Evolutionary conservation across 2,113 vertebrate genomes (phyloP), one percentile per base, ranked within the genome.

Genomic region (Myiozetetes cayanensis): DNA sequence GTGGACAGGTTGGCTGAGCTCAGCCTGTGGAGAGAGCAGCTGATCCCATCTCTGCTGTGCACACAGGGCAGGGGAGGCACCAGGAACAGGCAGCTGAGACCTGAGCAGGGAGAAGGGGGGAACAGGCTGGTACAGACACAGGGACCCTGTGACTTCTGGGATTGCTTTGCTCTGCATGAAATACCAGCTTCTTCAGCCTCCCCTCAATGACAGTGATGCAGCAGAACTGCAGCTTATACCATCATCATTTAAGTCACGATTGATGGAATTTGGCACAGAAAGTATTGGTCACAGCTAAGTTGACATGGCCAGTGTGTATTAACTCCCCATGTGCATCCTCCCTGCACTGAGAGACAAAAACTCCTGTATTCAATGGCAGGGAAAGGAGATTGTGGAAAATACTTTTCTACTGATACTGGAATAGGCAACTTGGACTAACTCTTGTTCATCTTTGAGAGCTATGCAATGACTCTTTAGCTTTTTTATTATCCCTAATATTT

Each of bases 51-150:
- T 30, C 46, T 30, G 1, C 56, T 27, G 37, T 22, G 28, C 33
- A 19, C 11, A 3, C 3, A n/a, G 68, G 14, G 0, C 0, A 85
- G 28, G 12, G 9, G 22, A 33, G 22, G n/a, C 4, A 55, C 8
- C 24, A 49, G 28, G 31, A 20, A 35, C 56, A 46, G 22, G 50
- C 44, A 82, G 10, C 12, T 5, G 19, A 20, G 28, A 9, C 28
- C 15, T 2, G 44, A 73, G 41, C 18, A 41, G 66, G 50, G 25
- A n/a, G 39, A 30, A 52, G 6, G 0, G 3, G 43, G 47, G 27
- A 12, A 10, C 3, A 28, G 44, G 33, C 21, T 82, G 43, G 2
- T 5, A 15, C 0, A 0, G 20, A 12, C 22, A 17, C 30, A 44
- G 15, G 37, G 50, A 39, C 13, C 20, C 33, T 70, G 25, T 70